phyloP scores from a whole-genome alignment of 2,797 vertebrate species.

The Picus viridis region DNA sequence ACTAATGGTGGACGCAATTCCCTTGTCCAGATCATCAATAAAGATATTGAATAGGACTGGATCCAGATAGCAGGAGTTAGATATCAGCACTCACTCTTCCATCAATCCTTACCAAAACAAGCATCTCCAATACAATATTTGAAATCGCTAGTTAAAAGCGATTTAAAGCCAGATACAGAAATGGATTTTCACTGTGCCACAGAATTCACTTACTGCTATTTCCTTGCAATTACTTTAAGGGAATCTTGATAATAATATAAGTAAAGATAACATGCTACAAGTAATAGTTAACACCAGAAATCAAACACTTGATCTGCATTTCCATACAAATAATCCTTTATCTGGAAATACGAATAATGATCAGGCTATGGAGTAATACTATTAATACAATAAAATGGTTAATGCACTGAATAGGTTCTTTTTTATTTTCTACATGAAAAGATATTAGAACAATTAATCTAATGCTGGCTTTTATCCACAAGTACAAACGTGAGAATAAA shows the following conservation, averaged over 20 bases:
- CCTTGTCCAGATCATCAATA: too few species aligned
- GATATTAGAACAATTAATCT: not conserved
- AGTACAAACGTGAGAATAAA: not conserved
- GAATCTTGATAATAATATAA: not conserved
- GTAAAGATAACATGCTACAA: not conserved
- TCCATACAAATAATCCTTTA: not conserved
- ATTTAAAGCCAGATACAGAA: not conserved
- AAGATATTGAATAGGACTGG: too few species aligned
- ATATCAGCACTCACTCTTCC: not conserved
- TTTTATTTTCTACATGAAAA: not conserved
- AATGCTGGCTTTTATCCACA: not conserved
- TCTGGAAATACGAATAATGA: not conserved
- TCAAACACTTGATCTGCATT: not conserved
- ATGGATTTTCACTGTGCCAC: not conserved
- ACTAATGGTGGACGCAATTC: too few species aligned
- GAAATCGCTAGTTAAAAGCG: not conserved
- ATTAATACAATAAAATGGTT: not conserved
- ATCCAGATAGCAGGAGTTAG: not conserved
- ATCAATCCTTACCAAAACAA: not conserved
- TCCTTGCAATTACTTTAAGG: not conserved
- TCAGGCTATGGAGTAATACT: not conserved
- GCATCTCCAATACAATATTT: not conserved
- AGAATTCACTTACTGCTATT: not conserved
- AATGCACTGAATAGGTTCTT: too few species aligned
- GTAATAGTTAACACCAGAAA: not conserved